phyloP scores from a whole-genome alignment of 2,113 vertebrate species.

The Ceratotherium simum region DNA sequence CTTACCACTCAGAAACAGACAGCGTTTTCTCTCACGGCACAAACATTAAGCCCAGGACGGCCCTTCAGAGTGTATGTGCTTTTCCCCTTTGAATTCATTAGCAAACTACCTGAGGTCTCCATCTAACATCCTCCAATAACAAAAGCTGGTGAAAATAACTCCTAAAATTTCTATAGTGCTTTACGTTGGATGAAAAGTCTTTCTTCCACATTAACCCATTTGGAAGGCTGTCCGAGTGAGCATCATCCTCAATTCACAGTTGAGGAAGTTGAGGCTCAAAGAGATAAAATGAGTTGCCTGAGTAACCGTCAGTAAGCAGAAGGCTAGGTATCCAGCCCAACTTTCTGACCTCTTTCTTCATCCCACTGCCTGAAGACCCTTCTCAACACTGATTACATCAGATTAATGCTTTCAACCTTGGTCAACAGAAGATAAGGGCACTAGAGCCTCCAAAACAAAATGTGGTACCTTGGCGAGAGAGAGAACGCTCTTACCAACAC shows the following conservation, averaged over 20 bases:
- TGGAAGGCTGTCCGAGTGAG: not conserved
- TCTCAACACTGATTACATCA: not conserved
- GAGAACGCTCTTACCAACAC: fast-evolving
- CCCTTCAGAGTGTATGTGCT: not conserved
- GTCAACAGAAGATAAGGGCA: not conserved
- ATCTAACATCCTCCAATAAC: not conserved
- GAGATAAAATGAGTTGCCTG: not conserved
- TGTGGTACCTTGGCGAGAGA: not conserved
- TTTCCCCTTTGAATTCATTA: not conserved
- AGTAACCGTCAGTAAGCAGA: fast-evolving
- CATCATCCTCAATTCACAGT: not conserved
- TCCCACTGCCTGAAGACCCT: fast-evolving
- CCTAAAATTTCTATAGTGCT: not conserved
- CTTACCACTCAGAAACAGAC: not conserved
- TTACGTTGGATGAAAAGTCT: not conserved
- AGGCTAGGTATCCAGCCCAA: not conserved
- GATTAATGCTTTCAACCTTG: not conserved
- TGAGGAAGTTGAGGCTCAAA: not conserved
- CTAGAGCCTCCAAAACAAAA: too few species aligned
- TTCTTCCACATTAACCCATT: not conserved
- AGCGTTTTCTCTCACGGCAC: not conserved
- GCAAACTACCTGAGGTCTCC: not conserved
- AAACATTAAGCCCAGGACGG: not conserved
- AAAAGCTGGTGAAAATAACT: not conserved
- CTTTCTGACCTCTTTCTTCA: fast-evolving